These are phyloP conservation scores for Axis porcinus DNA, from an alignment of 2,113 vertebrate genomes.

Conservation along the genomic window DNA sequence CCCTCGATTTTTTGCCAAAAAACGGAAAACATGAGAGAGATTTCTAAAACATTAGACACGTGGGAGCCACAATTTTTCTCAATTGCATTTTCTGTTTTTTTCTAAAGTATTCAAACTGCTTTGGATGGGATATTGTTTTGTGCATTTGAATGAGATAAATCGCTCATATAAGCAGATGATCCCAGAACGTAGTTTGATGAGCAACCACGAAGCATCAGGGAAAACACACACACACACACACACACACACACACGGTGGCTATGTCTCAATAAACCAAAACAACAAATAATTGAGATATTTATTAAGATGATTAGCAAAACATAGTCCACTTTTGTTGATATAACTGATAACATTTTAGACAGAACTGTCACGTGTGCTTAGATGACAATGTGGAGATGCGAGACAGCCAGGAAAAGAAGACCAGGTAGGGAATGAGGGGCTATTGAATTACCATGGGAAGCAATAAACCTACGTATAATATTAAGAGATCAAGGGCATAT, in stretches of 20 bases:
- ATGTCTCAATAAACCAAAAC: not conserved
- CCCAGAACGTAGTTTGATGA: conserved; percentile 11
- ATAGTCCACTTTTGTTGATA: not conserved
- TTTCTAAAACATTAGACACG: conserved; percentile 44
- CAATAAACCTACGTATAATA: not conserved
- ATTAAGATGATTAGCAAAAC: conserved; percentile 7
- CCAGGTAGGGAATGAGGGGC: not conserved
- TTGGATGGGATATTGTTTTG: not conserved
- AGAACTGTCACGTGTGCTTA: not conserved
- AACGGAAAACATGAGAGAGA: conserved; percentile 12
- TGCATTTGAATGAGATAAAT: conserved; percentile 47
- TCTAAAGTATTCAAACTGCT: conserved; percentile 32
- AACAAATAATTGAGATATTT: not conserved
- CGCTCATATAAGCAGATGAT: not conserved
- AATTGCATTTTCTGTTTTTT: conserved; percentile 33
- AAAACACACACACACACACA: not conserved
- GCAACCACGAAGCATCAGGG: not conserved
- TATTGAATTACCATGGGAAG: not conserved
- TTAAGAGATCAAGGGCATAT: not conserved
- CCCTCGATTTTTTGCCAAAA: conserved; percentile 39
- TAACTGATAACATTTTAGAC: not conserved
- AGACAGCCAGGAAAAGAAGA: not conserved
- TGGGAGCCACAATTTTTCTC: conserved; percentile 57
- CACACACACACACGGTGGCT: not conserved
- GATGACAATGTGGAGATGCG: not conserved